Evolutionary conservation across 2,888 invertebrate species (phyloP), one percentile per base, ranked within the genome.

Genomic region (Auanema freiburgensis): DNA sequence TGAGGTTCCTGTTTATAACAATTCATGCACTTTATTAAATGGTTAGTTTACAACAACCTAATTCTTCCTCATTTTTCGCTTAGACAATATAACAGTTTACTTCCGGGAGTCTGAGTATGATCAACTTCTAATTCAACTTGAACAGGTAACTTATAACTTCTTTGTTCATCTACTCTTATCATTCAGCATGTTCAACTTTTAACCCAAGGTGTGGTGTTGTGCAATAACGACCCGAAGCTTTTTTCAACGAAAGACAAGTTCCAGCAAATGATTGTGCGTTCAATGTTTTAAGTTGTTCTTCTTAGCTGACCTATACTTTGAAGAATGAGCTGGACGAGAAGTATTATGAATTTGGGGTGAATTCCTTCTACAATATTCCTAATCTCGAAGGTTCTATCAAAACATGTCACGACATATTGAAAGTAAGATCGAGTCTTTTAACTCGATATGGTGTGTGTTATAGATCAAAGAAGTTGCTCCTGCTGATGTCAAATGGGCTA

Each of bases 101-200:
- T 59, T 59, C 43, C 18, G 43, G 16, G n/a, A 40, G n/a, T 33
- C 33, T 10, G 59, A 59, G 51, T 25, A 52, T n/a, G 41, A 33
- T 14, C 52, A 52, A 23, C 40, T 59, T 40, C 23, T 16, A 21
- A n/a, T n/a, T 14, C 59, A 59, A 51, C 21, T 59, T 18, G 59
- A 59, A 41, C 59, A 59, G 42, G 56, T 56, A 10, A 23, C n/a
- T n/a, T n/a, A n/a, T n/a, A n/a, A n/a, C n/a, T n/a, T n/a, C n/a
- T n/a, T n/a, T n/a, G n/a, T n/a, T n/a, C n/a, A n/a, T n/a, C n/a
- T n/a, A n/a, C n/a, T n/a, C n/a, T n/a, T n/a, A n/a, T n/a, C n/a
- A n/a, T 56, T 56, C 56, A 56, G 43, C 59, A 59, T 41, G 53
- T 59, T 3, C 59, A 59, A 43, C 24, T 43, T 8, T 21, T 51